Conservation (phyloP, 2,797 vertebrate genomes). For the Bufotes viridis region DNA sequence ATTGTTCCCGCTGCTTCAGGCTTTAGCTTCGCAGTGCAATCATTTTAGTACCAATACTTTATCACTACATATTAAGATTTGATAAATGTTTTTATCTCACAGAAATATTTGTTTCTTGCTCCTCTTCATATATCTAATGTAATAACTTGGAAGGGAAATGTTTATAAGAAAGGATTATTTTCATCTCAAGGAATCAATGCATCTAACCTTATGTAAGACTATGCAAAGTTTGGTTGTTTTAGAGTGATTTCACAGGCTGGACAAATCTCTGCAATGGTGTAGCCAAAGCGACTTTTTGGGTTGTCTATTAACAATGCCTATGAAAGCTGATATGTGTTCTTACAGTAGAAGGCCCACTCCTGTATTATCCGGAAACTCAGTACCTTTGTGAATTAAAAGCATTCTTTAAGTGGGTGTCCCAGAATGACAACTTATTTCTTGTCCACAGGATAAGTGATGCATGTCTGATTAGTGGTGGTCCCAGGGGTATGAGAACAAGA, state of each 20-base stretch:
- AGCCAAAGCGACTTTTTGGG: neutral
- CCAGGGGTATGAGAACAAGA: no score
- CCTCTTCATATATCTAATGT: neutral
- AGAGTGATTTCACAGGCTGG: neutral
- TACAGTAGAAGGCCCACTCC: no score
- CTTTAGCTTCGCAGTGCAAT: neutral
- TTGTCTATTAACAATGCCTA: neutral
- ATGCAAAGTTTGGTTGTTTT: neutral
- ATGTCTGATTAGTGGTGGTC: no score
- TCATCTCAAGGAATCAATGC: neutral
- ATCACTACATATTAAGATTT: neutral
- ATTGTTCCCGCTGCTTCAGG: neutral
- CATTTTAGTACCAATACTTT: conserved; percentile 17
- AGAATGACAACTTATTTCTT: no score
- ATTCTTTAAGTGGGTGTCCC: no score
- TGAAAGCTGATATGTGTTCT: neutral
- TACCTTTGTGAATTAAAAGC: no score
- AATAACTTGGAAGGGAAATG: neutral
- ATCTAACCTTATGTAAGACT: neutral
- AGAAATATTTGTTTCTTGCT: conserved; percentile 3
- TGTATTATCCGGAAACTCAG: no score
- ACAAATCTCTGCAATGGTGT: neutral
- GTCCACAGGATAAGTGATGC: no score
- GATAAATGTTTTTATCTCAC: neutral
- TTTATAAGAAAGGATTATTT: neutral